Evolutionary conservation across 2,113 vertebrate species (phyloP).

Genomic region (Struthidea cinerea): DNA sequence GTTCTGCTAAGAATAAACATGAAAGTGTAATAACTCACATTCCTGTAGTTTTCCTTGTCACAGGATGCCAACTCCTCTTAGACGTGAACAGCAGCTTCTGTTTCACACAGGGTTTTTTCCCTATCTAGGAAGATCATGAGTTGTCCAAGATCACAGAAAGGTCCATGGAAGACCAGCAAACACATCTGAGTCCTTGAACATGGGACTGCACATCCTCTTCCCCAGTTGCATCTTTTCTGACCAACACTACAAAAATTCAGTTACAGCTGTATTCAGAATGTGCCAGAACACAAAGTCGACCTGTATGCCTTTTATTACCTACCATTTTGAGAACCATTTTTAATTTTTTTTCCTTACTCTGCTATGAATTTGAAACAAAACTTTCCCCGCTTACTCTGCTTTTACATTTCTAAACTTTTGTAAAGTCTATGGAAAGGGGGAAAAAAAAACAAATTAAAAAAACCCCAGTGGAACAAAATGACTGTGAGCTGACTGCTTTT

Average conservation of each 20-base stretch:
- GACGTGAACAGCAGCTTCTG: neutral
- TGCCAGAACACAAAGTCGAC: neutral
- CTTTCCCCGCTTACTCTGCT: neutral
- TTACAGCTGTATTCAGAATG: neutral
- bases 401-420: neutral
- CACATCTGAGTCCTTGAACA: neutral
- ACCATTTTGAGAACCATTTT: neutral
- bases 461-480: neutral
- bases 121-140: neutral
- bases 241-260: neutral
- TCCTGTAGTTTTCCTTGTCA: neutral
- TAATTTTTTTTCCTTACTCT: neutral
- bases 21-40: neutral
- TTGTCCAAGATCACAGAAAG: neutral
- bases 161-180: neutral
- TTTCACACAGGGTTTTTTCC: neutral
- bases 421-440: accelerated
- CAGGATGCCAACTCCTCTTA: neutral
- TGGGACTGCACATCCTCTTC: neutral
- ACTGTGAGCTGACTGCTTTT: neutral
- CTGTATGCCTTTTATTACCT: neutral
- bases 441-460: neutral
- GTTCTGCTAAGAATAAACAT: neutral
- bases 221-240: neutral
- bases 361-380: neutral